Conservation (phyloP, 2,888 invertebrate species). For the Oithona nana region DNA sequence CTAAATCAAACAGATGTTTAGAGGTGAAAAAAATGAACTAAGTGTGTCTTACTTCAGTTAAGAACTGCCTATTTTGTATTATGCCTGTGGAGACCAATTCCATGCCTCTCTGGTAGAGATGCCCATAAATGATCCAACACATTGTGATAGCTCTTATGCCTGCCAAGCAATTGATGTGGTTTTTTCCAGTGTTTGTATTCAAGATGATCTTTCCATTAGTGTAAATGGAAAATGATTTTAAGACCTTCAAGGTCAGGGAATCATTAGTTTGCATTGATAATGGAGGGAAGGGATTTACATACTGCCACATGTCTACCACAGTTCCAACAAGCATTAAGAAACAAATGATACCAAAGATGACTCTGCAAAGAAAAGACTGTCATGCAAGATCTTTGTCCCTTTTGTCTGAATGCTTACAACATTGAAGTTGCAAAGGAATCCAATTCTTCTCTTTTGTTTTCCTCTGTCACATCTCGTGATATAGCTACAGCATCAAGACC, state of each 20-base stretch:
- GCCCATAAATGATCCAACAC: slow-evolving; percentile 6
- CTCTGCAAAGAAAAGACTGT: too few relatives aligned
- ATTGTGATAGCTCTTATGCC: slow-evolving; percentile 7
- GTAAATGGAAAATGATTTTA: not conserved
- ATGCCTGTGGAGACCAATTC: too few relatives aligned
- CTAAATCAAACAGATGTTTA: too few relatives aligned
- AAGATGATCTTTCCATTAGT: not conserved
- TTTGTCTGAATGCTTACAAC: not conserved
- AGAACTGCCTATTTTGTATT: too few relatives aligned
- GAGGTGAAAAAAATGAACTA: too few relatives aligned
- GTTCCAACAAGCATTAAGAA: not conserved
- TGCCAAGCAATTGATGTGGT: not conserved
- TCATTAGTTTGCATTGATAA: not conserved
- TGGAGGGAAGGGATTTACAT: not conserved
- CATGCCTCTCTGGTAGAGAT: too few relatives aligned
- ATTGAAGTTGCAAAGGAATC: not conserved
- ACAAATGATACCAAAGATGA: not conserved
- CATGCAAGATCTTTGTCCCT: too few relatives aligned
- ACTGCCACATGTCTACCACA: not conserved
- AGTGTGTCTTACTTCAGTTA: too few relatives aligned
- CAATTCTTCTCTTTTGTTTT: not conserved
- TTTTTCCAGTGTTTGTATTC: not conserved
- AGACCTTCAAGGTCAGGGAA: not conserved
- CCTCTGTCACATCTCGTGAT: too few relatives aligned
- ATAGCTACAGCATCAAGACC: not conserved